These are phyloP conservation scores for Diplodus puntazzo DNA, from an alignment of 2,797 vertebrate genomes.

Conservation along the genomic window DNA sequence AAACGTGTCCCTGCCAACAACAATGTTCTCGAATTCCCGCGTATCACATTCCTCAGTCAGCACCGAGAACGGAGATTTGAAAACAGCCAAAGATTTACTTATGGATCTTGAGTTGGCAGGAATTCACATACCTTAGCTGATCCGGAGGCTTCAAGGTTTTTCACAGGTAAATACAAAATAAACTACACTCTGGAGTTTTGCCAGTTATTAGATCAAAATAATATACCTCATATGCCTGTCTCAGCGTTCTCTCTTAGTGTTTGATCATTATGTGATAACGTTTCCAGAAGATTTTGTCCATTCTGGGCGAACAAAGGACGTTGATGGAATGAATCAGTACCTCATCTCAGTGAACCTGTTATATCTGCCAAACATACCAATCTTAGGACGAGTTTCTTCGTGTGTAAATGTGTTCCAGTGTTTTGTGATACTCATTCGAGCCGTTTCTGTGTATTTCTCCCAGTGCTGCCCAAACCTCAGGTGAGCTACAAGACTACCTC, in stretches of 20 bases:
- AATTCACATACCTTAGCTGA: constrained; percentile 54
- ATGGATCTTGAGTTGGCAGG: constrained; percentile 64
- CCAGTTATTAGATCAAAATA: background rate
- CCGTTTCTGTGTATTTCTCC: constrained; percentile 6
- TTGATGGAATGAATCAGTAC: background rate
- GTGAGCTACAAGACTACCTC: constrained; percentile 86
- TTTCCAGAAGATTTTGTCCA: background rate
- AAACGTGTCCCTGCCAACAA: constrained; percentile 67
- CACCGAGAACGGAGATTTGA: constrained; percentile 69
- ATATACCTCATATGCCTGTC: background rate
- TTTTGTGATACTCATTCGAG: background rate
- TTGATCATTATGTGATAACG: background rate
- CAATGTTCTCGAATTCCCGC: constrained; percentile 70
- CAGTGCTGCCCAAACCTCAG: constrained; percentile 88
- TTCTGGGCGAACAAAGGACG: background rate
- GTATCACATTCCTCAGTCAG: constrained; percentile 65
- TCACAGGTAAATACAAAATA: constrained; percentile 17
- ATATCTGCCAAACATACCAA: background rate
- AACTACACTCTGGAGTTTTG: too few relatives aligned
- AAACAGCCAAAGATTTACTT: constrained; percentile 72
- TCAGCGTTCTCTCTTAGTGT: background rate
- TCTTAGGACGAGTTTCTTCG: background rate
- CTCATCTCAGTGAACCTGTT: background rate
- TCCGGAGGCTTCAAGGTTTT: constrained; percentile 25
- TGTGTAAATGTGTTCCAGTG: background rate